Conservation (phyloP, 1,140 invertebrate genomes). For the Lethrus apterus region DNA sequence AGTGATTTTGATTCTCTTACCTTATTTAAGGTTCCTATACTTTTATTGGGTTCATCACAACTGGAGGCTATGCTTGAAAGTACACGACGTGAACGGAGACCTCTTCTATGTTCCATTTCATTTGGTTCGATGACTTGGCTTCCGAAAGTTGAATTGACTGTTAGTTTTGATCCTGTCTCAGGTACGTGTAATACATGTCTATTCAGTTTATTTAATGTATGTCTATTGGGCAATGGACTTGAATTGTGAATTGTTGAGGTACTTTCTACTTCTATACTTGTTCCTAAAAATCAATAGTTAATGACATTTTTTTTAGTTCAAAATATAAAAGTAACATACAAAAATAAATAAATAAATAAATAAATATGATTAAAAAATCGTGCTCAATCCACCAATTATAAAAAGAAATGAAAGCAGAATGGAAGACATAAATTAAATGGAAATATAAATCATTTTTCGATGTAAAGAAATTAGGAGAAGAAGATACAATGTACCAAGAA, state of each 20-base stretch:
- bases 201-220: constrained; percentile 26
- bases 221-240: constrained; percentile 30
- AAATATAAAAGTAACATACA: too few species aligned
- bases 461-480: too few species aligned
- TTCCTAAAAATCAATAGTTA: constrained; percentile 25
- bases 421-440: too few species aligned
- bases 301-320: too few species aligned
- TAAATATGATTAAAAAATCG: too few species aligned
- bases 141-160: constrained; percentile 42
- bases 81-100: constrained; percentile 39
- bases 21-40: constrained; percentile 35
- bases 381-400: constrained; percentile 6
- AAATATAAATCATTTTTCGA: too few species aligned
- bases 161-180: constrained; percentile 42
- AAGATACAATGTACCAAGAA: too few species aligned
- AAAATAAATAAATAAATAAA: too few species aligned
- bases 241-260: constrained; percentile 36
- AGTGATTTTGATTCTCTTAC: constrained; percentile 46
- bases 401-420: constrained; percentile 13
- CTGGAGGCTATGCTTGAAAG: constrained; percentile 49
- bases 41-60: constrained; percentile 43
- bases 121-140: constrained; percentile 40
- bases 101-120: constrained; percentile 37
- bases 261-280: constrained; percentile 38
- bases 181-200: constrained; percentile 33